Percentiles rank a stretch among this genome's conserved stretches.
Evolutionary conservation across 2,113 vertebrate genomes (phyloP).

Genomic region (Chlamydotis undulata): DNA sequence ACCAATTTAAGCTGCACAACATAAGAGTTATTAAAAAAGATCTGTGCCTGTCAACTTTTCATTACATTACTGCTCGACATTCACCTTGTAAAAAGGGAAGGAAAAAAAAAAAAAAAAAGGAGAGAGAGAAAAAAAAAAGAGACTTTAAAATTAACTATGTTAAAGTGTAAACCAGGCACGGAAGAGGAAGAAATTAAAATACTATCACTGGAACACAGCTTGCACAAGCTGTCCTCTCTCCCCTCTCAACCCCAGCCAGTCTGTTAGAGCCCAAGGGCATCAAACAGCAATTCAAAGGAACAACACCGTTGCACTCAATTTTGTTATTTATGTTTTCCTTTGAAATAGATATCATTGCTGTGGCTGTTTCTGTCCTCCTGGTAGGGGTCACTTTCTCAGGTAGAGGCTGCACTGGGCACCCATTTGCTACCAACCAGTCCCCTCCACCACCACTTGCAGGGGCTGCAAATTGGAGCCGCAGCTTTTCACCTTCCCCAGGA

Average conservation of each 20-base stretch:
- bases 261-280: slow-evolving; percentile 6
- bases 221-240: background rate
- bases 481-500: background rate
- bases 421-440: background rate
- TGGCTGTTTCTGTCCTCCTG: background rate
- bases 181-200: slow-evolving; percentile 51
- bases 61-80: slow-evolving; percentile 70
- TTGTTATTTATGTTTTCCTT: background rate
- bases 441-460: background rate
- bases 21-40: slow-evolving; percentile 74
- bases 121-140: background rate
- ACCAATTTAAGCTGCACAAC: slow-evolving; percentile 75
- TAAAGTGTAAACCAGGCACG: slow-evolving; percentile 53
- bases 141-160: slow-evolving; percentile 54
- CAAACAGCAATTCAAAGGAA: background rate
- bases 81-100: slow-evolving; percentile 63
- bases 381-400: background rate
- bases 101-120: background rate
- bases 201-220: slow-evolving; percentile 35
- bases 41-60: slow-evolving; percentile 73
- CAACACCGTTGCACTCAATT: background rate
- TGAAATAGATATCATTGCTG: background rate
- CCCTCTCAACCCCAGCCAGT: background rate
- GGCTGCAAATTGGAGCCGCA: background rate
- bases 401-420: background rate